Conservation (phyloP, 2,113 vertebrate genomes). For the Chionomys nivalis region DNA sequence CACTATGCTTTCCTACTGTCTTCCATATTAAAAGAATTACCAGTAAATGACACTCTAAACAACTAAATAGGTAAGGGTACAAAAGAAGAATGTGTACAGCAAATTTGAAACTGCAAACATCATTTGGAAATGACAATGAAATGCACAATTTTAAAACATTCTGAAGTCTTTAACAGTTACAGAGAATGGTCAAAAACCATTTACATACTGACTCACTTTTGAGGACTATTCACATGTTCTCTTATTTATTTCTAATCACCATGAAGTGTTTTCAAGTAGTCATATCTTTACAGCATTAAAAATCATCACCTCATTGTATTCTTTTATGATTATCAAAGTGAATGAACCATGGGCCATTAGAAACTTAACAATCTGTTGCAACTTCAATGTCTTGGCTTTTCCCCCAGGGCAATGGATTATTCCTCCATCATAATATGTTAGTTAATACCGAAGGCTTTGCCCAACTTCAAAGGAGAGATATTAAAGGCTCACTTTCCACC, state of each 20-base stretch:
- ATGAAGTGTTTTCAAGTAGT: slow-evolving; percentile 61
- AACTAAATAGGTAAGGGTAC: background rate
- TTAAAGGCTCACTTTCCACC: slow-evolving; percentile 89
- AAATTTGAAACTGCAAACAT: background rate
- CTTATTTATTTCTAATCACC: slow-evolving; percentile 1
- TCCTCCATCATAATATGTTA: slow-evolving; percentile 87
- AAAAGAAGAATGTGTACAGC: background rate
- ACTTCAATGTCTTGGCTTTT: slow-evolving; percentile 79
- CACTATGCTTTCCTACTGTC: background rate
- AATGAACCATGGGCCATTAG: slow-evolving; percentile 78
- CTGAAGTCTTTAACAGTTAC: background rate
- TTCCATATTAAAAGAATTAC: background rate
- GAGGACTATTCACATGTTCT: background rate
- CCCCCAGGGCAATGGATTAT: slow-evolving; percentile 83
- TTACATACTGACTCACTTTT: background rate
- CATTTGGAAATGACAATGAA: slow-evolving; percentile 19
- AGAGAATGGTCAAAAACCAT: background rate
- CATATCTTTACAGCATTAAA: slow-evolving; percentile 69
- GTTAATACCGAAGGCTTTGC: slow-evolving; percentile 86
- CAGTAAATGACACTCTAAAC: background rate
- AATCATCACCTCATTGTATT: slow-evolving; percentile 75
- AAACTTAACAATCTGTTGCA: slow-evolving; percentile 81
- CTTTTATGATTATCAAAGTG: slow-evolving; percentile 76
- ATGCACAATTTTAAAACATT: background rate
- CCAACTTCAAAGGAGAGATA: slow-evolving; percentile 89